Evolutionary conservation across 53 echinoderm and acorn worm species (phyloP).

Genomic region (Arbacia lixula): DNA sequence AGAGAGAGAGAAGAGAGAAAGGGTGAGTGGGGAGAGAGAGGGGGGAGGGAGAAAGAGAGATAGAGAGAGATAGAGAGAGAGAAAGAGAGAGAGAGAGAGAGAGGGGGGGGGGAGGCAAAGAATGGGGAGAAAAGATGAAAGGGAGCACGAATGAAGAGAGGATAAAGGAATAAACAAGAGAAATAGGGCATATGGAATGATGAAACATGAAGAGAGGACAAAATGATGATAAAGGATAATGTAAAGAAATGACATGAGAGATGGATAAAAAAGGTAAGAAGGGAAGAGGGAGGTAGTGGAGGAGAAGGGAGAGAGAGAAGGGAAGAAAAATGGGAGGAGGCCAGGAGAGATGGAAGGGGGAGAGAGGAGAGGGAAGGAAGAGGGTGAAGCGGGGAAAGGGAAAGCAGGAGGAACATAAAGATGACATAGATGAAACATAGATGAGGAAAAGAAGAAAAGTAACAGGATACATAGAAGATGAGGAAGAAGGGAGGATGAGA

Average conservation of each 20-base stretch:
- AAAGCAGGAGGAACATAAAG: neutral
- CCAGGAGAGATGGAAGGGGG: neutral
- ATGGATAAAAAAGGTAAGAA: too few relatives aligned
- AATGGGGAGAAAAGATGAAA: neutral
- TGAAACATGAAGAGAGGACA: neutral
- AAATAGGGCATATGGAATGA: neutral
- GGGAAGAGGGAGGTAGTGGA: too few relatives aligned
- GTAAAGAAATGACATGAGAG: too few relatives aligned
- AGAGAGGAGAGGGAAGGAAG: neutral
- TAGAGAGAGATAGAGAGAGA: neutral
- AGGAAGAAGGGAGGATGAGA: too few relatives aligned
- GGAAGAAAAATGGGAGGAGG: neutral
- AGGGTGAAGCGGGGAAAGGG: neutral
- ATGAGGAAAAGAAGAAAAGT: neutral
- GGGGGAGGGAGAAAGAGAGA: neutral
- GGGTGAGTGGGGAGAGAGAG: too few relatives aligned
- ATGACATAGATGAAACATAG: neutral
- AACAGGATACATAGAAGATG: neutral
- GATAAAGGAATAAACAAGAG: neutral
- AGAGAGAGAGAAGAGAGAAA: too few relatives aligned
- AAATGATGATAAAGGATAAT: neutral
- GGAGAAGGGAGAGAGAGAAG: neutral
- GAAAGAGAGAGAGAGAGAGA: neutral
- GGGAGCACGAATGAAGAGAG: neutral
- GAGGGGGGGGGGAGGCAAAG: neutral